Percentiles rank a stretch among this genome's conserved stretches.
Conservation (phyloP, 2,797 vertebrate genomes). For the Smutsia temminckii region DNA sequence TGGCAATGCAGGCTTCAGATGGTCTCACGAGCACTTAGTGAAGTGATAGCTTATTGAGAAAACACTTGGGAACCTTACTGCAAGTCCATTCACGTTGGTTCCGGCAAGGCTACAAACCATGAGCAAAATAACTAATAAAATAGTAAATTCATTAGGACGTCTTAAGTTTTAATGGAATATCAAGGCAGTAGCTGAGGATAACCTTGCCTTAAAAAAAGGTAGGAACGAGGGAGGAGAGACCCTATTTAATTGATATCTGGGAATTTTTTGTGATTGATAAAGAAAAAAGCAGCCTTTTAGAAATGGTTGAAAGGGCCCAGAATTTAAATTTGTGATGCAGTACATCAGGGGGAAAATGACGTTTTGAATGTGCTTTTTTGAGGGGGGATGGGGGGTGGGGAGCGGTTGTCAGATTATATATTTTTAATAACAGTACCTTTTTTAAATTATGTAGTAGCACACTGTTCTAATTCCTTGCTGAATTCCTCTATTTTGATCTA, state of each 20-base stretch:
- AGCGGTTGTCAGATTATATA: background rate
- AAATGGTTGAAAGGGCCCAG: background rate
- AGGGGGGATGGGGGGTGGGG: fast-evolving
- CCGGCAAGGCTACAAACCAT: background rate
- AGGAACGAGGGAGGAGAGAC: background rate
- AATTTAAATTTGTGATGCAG: background rate
- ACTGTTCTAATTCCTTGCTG: background rate
- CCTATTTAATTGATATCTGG: background rate
- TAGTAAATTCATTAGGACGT: slow-evolving; percentile 49
- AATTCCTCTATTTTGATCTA: background rate
- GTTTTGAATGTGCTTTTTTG: background rate
- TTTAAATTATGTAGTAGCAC: background rate
- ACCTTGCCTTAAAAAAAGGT: background rate
- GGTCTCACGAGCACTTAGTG: slow-evolving; percentile 73
- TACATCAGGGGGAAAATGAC: background rate
- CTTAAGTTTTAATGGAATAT: background rate
- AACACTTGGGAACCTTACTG: slow-evolving; percentile 65
- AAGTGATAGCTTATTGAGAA: slow-evolving; percentile 72
- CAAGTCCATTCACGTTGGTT: slow-evolving; percentile 34
- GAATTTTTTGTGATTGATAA: background rate
- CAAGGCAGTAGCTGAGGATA: background rate
- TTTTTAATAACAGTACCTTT: background rate
- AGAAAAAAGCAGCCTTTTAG: background rate
- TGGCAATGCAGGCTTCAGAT: slow-evolving; percentile 73
- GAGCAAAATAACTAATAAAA: slow-evolving; percentile 35